Evolutionary conservation across 2,797 vertebrate species (phyloP), one percentile per base, ranked within the genome.

Genomic region (Leuciscus waleckii): DNA sequence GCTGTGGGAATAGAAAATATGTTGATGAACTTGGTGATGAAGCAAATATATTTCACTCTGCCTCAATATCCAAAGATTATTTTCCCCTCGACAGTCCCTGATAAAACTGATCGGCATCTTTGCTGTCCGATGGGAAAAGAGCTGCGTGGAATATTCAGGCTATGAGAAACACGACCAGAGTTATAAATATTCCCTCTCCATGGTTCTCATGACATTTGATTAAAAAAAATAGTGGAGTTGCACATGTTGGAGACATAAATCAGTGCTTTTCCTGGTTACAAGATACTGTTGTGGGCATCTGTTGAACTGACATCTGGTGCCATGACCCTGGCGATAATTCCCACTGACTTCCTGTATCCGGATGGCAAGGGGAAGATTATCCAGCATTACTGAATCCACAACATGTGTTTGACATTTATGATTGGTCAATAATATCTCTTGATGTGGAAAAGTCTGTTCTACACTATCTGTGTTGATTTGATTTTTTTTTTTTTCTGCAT

Each of bases 241-340:
- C 6, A 51, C 19, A 41, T 21, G 13, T 58, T 69, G 16, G 75
- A 80, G 2, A 41, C 35, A 32, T 58, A 70, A 75, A 68, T 78
- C 73, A 26, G 23, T 46, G 37, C 29, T 65, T 79, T 82, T 85
- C 74, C 67, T 79, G 67, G 84, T 81, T 74, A 78, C 5, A 7
- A 82, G 79, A 83, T 69, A 49, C 82, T 19, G 71, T 49, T 46
- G 79, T 51, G 83, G 39, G 43, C 49, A 63, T 41, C 29, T 4
- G 54, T 35, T 79, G 4, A 58, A 26, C 35, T 69, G 49, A 41
- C 46, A 69, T 69, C 73, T 84, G 63, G 74, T 68, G 82, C n/a
- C 63, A 19, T 77, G 82, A 84, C 82, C 54, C 86, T 75, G 51
- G 3, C 4, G 19, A 87, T 87, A 84, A 84, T 46, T 68, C 69